These are phyloP conservation scores for Bombus balteatus DNA, from an alignment of 1,140 invertebrate species.

Conservation along the genomic window DNA sequence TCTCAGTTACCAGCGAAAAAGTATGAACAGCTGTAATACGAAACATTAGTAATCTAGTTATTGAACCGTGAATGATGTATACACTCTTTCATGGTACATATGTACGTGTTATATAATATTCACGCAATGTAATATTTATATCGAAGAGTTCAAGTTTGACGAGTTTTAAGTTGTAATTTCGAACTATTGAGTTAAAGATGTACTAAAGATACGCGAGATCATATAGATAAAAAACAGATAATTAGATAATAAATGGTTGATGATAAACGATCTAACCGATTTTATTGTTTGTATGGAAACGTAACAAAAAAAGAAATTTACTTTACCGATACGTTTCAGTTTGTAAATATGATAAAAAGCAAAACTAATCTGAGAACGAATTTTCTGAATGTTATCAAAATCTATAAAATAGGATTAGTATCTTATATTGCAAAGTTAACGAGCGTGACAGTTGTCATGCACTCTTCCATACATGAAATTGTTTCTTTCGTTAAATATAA, in stretches of 20 bases:
- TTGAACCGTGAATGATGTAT: no score
- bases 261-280: not conserved
- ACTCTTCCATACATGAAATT: not conserved
- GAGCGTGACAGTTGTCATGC: not conserved
- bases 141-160: not conserved
- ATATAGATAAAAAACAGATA: not conserved
- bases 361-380: not conserved
- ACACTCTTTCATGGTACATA: not conserved
- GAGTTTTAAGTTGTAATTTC: not conserved
- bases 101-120: not conserved
- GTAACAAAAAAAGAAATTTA: not conserved
- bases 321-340: not conserved
- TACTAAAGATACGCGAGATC: not conserved
- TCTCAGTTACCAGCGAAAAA: not conserved
- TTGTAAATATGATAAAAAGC: not conserved
- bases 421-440: not conserved
- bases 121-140: not conserved
- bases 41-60: not conserved
- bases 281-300: not conserved
- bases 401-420: not conserved
- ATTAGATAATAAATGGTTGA: not conserved
- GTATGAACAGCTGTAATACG: not conserved
- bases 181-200: not conserved
- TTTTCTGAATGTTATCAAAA: not conserved
- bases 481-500: not conserved